phyloP scores from a whole-genome alignment of 2,888 invertebrate species.

The Micoletzkya japonica region DNA sequence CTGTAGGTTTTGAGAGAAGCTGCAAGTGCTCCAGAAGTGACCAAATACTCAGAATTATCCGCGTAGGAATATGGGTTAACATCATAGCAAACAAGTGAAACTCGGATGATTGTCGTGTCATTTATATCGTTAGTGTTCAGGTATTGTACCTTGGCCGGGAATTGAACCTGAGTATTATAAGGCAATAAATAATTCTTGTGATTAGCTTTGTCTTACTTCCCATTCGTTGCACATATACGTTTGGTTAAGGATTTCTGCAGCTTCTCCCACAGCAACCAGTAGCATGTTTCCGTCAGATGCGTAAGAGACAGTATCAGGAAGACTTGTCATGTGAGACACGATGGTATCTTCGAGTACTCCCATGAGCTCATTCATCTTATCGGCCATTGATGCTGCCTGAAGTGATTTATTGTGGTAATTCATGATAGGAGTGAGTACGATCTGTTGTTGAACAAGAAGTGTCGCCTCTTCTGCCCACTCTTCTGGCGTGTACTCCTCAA shows the following conservation, averaged over 20 bases:
- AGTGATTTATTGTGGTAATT: neutral
- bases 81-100: conserved; percentile 32
- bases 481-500: conserved; percentile 48
- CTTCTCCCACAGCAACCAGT: conserved; percentile 36
- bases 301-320: conserved; percentile 13
- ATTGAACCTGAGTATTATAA: conserved; percentile 15
- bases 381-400: conserved; percentile 28
- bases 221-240: conserved; percentile 39
- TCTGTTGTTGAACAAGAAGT: conserved; percentile 39
- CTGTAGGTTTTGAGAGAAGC: conserved; percentile 39
- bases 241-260: conserved; percentile 33
- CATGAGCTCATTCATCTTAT: conserved; percentile 21
- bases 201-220: conserved; percentile 27
- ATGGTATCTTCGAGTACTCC: conserved; percentile 27
- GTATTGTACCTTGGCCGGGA: conserved; percentile 25
- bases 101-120: conserved; percentile 27
- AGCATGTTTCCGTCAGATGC: conserved; percentile 34
- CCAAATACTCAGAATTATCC: conserved; percentile 43
- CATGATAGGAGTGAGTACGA: conserved; percentile 30
- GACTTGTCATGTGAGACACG: conserved; percentile 4
- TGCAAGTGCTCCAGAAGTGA: conserved; percentile 46
- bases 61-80: conserved; percentile 45
- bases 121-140: conserved; percentile 5
- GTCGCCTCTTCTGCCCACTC: conserved; percentile 53
- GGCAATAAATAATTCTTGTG: no score